Base-by-base conservation (phyloP, 2,113 vertebrate species). In the Phylloscopus whistleri region DNA sequence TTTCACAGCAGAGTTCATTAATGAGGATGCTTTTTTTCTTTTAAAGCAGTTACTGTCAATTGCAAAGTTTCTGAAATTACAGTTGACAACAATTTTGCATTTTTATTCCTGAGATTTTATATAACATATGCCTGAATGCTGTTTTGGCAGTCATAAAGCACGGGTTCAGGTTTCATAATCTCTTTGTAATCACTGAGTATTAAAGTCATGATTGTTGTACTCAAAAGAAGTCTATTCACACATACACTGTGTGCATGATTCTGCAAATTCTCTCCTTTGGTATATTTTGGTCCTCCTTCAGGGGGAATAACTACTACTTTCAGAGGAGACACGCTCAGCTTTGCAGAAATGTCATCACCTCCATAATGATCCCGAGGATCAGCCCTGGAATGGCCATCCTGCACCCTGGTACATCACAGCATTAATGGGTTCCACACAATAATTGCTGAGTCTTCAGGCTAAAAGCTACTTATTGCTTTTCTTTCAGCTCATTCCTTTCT, bases 401-500 rank as follows among this genome's bases (percentile, higher is more conserved):
- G 20, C 37, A 67, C 17, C 23, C 26, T 20, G 49, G 18, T 69
- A 35, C 46, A 49, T 62, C 70, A 23, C 62, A 92, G 67, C 83
- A 49, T 28, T 79, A 90, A 83, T 41, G 33, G 26, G 8, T 53
- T 91, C 41, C 58, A 66, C 49, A 31, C n/a, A 55, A n/a, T 58
- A 82, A 88, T 27, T 69, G 46, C 37, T 16, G 46, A 41, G 46
- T 58, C 66, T 58, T 69, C 49, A 69, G 75, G 74, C 82, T 87
- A 87, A 85, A 79, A 90, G 64, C 16, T 82, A 18, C 53, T 90
- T 60, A 80, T 3, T 4, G 1, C 84, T 95, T 94, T 93, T 79
- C 90, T 84, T 90, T 73, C 90, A 91, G 72, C 49, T 93, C 70
- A 83, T 90, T 90, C 82, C 53, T 31, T 90, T 88, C 82, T 53